Evolutionary conservation across 2,113 vertebrate species (phyloP).

Genomic region (Epinephelus moara): DNA sequence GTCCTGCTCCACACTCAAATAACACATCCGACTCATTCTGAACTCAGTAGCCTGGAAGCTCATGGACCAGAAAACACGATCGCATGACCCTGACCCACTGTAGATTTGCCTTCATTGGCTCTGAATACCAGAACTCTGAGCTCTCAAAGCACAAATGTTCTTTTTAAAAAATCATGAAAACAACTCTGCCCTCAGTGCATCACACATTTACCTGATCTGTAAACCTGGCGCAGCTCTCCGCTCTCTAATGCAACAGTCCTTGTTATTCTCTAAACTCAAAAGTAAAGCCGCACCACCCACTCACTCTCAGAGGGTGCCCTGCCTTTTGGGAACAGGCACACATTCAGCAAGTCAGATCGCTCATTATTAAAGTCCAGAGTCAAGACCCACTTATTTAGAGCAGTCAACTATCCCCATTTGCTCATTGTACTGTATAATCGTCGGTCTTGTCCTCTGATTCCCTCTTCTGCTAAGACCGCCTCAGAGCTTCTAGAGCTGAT

Average conservation of each 20-base stretch:
- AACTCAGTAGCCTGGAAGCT: conserved; percentile 56
- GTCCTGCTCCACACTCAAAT: conserved; percentile 39
- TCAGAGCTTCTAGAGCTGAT: conserved; percentile 21
- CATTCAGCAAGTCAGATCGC: conserved; percentile 28
- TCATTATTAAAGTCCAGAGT: conserved; percentile 46
- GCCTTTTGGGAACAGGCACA: conserved; percentile 26
- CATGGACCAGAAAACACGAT: conserved; percentile 66
- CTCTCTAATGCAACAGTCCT: background rate
- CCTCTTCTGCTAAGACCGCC: background rate
- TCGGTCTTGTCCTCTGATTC: conserved; percentile 27
- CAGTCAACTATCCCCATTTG: conserved; percentile 34
- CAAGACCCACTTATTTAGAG: conserved; percentile 43
- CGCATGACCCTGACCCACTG: conserved; percentile 47
- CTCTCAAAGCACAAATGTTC: conserved; percentile 25
- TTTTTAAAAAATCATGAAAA: conserved; percentile 13
- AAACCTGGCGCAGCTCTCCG: background rate
- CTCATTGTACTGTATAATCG: conserved; percentile 26
- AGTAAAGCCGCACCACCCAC: conserved; percentile 20
- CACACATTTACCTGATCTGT: conserved; percentile 18
- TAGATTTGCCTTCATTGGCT: conserved; percentile 31
- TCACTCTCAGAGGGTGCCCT: background rate
- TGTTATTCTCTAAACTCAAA: conserved; percentile 26
- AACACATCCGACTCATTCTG: conserved; percentile 30
- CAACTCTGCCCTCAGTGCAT: background rate
- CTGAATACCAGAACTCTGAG: background rate